Base-by-base conservation (phyloP, 2,888 invertebrate species). In the Agapostemon virescens region DNA sequence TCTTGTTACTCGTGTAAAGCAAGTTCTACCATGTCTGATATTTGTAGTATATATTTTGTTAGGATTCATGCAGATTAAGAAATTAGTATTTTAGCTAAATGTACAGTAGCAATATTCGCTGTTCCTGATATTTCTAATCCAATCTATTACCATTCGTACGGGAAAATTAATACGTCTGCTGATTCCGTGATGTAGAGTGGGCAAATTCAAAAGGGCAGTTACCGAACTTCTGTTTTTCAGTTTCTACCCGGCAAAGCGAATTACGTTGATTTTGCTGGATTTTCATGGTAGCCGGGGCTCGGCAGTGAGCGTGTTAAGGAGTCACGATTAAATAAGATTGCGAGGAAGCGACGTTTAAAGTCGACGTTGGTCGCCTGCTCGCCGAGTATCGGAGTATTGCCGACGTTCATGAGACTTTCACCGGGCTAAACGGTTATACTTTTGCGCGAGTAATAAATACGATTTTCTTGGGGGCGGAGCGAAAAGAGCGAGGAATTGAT, bases 391-490 rank as follows among this genome's bases (percentile, higher is more conserved):
- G 71, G 72, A 79, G 68, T 68, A 73, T 73, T 83, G 71, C 55
- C 76, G 69, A 70, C 74, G 68, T 78, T 80, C 73, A 71, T 49
- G 70, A 74, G 52, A 75, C 26, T 26, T 55, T 55, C 55, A 26
- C 52, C 69, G 49, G 49, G 58, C 71, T 69, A 81, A 82, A 82
- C 77, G 80, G 68, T 86, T 85, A 81, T 61, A 83, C 82, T 84
- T 85, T 82, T 64, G 71, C 80, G 69, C 69, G 83, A 80, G 74
- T 84, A 83, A 83, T 84, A 70, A 87, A 87, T 84, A 85, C 70
- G 70, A 87, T 87, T 87, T 87, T 83, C 87, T 68, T 17, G 67
- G 69, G 75, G 85, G 77, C 80, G 79, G 82, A 74, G 78, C 83
- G 83, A 74, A 81, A 78, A 66, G 49, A 49, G 69, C 71, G 63